Evolutionary conservation across 2,888 invertebrate genomes (phyloP).

Genomic region (Drosophila barbarae): DNA sequence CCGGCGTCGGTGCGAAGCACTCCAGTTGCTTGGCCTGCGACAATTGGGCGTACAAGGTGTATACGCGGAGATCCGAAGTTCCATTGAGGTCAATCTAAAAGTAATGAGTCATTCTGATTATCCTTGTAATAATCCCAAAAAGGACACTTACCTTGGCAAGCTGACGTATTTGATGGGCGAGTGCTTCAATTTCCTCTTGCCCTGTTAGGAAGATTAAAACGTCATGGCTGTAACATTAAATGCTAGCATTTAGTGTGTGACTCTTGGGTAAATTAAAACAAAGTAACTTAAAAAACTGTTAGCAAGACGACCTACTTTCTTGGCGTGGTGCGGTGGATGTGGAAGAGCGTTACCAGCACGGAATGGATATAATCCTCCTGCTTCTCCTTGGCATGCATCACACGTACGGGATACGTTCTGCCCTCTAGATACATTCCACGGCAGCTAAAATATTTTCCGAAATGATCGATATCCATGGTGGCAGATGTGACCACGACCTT

Average conservation of each 20-base stretch:
- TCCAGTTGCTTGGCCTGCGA: constrained; percentile 92
- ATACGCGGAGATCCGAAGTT: constrained; percentile 86
- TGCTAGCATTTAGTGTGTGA: constrained; percentile 4
- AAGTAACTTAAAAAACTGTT: neutral
- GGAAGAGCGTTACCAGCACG: constrained; percentile 91
- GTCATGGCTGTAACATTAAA: constrained; percentile 85
- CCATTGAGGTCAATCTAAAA: constrained; percentile 80
- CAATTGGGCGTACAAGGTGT: constrained; percentile 94
- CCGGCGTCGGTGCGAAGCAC: constrained; percentile 88
- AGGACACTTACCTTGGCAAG: constrained; percentile 82
- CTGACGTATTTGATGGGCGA: constrained; percentile 86
- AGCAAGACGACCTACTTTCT: constrained; percentile 83
- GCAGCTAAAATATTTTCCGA: constrained; percentile 93
- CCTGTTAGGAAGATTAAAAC: constrained; percentile 96
- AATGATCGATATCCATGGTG: constrained; percentile 97
- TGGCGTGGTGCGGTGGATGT: constrained; percentile 91
- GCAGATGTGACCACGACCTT: constrained; percentile 96
- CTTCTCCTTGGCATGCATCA: constrained; percentile 85
- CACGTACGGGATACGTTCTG: constrained; percentile 89
- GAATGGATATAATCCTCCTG: constrained; percentile 92
- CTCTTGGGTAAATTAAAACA: neutral
- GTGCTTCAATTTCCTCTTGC: constrained; percentile 97
- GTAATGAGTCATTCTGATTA: constrained; percentile 25
- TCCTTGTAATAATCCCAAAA: no score
- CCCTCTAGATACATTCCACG: constrained; percentile 95